These are phyloP conservation scores for Notospermus geniculatus DNA, from an alignment of 1,140 invertebrate genomes.

Conservation along the genomic window DNA sequence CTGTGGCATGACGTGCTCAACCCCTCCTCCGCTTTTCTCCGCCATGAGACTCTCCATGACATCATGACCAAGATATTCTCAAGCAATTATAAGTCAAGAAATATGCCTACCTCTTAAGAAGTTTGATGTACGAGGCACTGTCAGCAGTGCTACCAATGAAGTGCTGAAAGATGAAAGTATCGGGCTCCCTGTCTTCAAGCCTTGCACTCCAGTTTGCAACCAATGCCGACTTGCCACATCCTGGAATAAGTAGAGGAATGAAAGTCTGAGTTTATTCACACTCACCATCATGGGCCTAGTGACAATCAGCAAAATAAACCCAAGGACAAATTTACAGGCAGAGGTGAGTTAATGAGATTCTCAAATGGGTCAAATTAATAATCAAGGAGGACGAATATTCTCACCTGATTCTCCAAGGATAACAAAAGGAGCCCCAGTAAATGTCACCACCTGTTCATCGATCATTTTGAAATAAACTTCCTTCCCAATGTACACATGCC, in stretches of 20 bases:
- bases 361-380: no score
- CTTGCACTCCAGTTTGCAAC: conserved; percentile 36
- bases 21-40: no score
- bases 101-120: conserved; percentile 30
- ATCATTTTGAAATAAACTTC: conserved; percentile 34
- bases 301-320: no score
- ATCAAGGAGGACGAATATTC: no score
- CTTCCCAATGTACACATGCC: conserved; percentile 35
- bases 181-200: conserved; percentile 26
- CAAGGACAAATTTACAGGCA: no score
- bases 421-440: conserved; percentile 29
- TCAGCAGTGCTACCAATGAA: conserved; percentile 42
- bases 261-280: no score
- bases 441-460: conserved; percentile 22
- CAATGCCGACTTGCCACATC: conserved; percentile 37
- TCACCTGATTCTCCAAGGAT: conserved; percentile 39
- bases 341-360: no score
- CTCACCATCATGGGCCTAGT: no score
- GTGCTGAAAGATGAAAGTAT: conserved; percentile 36
- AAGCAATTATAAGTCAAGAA: background rate
- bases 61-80: background rate
- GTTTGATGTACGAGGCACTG: conserved; percentile 35
- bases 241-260: conserved; percentile 13
- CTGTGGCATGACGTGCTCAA: no score
- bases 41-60: no score